Conservation (phyloP, 2,888 invertebrate genomes). For the Amblyjoppa proteus region DNA sequence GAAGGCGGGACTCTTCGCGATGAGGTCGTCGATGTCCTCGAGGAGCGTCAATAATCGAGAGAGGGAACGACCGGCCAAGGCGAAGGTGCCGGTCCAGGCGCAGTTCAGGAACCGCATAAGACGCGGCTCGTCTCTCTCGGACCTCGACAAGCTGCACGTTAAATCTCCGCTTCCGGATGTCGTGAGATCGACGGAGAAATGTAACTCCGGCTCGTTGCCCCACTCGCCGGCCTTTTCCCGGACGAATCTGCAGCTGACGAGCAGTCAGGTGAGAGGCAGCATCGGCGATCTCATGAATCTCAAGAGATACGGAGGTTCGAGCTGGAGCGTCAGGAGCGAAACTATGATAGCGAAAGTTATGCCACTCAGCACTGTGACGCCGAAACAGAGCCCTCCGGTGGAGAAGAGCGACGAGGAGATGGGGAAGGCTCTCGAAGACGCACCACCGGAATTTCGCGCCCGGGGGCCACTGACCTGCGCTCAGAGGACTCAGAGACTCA, state of each 20-base stretch:
- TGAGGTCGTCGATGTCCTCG: constrained; percentile 85
- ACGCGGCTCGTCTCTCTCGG: constrained; percentile 90
- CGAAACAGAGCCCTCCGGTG: constrained; percentile 86
- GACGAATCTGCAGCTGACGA: constrained; percentile 82
- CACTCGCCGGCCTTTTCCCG: constrained; percentile 86
- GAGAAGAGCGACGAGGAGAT: constrained; percentile 74
- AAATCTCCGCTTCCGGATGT: constrained; percentile 85
- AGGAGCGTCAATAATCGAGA: constrained; percentile 77
- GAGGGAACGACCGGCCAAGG: constrained; percentile 72
- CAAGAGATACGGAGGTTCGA: constrained; percentile 90
- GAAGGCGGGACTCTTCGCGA: constrained; percentile 87
- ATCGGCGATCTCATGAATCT: constrained; percentile 93
- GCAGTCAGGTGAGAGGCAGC: constrained; percentile 86
- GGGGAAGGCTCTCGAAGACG: constrained; percentile 67
- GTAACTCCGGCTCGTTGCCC: constrained; percentile 85
- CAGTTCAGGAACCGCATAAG: constrained; percentile 86
- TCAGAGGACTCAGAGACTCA: constrained; percentile 89
- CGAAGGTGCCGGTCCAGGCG: constrained; percentile 43
- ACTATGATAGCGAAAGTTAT: constrained; percentile 90
- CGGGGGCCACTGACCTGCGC: constrained; percentile 89
- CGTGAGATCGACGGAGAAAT: constrained; percentile 85
- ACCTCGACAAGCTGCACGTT: constrained; percentile 88
- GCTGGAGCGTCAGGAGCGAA: constrained; percentile 90
- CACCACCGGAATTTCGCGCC: constrained; percentile 69
- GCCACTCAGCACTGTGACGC: constrained; percentile 90